Conservation (phyloP, 2,113 vertebrate genomes). For the Dipodomys ordii region DNA sequence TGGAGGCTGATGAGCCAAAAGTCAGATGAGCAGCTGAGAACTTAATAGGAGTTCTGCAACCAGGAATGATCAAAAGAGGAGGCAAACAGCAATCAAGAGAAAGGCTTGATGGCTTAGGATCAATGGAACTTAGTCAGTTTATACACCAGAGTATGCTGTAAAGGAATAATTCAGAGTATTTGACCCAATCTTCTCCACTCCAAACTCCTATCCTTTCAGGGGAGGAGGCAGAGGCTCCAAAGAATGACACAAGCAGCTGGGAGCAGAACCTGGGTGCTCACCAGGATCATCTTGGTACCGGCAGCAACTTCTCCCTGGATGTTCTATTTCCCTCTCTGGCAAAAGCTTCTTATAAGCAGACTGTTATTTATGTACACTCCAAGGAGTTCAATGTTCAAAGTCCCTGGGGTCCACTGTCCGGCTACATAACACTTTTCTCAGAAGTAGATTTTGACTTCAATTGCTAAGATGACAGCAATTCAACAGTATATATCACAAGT, state of each 20-base stretch:
- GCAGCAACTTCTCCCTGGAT: background rate
- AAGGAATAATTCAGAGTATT: slow-evolving; percentile 1
- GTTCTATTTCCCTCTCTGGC: background rate
- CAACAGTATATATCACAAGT: background rate
- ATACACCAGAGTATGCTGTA: no score
- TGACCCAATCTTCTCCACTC: background rate
- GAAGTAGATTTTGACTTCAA: background rate
- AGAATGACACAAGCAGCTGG: background rate
- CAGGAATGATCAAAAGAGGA: background rate
- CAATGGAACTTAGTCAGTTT: background rate
- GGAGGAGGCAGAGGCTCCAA: background rate
- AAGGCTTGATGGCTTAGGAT: background rate
- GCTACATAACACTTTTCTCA: background rate
- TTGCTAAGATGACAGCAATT: background rate
- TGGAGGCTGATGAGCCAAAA: background rate
- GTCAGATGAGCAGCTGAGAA: background rate
- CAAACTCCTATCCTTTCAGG: background rate
- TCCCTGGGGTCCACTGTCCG: background rate
- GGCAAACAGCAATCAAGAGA: background rate
- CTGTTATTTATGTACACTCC: background rate
- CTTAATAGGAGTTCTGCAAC: background rate
- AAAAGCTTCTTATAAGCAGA: background rate
- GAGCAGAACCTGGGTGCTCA: no score
- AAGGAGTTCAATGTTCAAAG: background rate
- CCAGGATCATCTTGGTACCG: background rate